phyloP scores from a whole-genome alignment of 2,113 vertebrate species.

The Silurus glanis region DNA sequence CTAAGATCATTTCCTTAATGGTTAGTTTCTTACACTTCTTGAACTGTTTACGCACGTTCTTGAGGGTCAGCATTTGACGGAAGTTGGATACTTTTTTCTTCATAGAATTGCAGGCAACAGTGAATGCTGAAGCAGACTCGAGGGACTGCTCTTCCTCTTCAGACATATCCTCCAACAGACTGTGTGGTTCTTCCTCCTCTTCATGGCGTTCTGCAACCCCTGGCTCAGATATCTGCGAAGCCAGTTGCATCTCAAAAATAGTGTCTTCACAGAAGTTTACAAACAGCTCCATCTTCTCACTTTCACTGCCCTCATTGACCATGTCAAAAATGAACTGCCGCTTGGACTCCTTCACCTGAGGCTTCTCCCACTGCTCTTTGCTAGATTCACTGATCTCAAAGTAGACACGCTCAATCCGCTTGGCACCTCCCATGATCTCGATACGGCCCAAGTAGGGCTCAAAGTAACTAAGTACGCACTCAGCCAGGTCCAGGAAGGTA shows the following conservation, averaged over 20 bases:
- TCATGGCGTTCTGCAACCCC: constrained; percentile 81
- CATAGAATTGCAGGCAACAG: constrained; percentile 76
- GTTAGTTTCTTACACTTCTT: constrained; percentile 89
- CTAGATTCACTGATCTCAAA: constrained; percentile 98
- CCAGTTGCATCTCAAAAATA: constrained; percentile 98
- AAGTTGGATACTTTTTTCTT: constrained; percentile 76
- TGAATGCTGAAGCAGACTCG: constrained; percentile 87
- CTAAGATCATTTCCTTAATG: constrained; percentile 83
- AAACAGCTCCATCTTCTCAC: constrained; percentile 98
- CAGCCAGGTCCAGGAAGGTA: constrained; percentile 87
- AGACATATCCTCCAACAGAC: constrained; percentile 72
- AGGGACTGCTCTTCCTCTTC: constrained; percentile 74
- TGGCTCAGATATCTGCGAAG: constrained; percentile 92
- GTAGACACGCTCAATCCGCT: constrained; percentile 94
- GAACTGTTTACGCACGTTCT: constrained; percentile 82
- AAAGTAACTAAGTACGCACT: constrained; percentile 92
- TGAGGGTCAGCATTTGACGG: constrained; percentile 79
- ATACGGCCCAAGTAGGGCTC: constrained; percentile 95
- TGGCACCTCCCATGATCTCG: constrained; percentile 96
- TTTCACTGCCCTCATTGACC: constrained; percentile 94
- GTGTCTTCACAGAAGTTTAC: constrained; percentile 99
- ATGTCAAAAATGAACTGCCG: constrained; percentile 97
- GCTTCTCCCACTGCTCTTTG: constrained; percentile 96
- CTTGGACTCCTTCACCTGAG: constrained; percentile 97
- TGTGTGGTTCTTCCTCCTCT: constrained; percentile 75